A percentile compares a stretch with the other conserved stretches of the same genome.
These are phyloP conservation scores for Stomatorhinus ivindoensis DNA, from an alignment of 2,113 vertebrate genomes.

Conservation along the genomic window DNA sequence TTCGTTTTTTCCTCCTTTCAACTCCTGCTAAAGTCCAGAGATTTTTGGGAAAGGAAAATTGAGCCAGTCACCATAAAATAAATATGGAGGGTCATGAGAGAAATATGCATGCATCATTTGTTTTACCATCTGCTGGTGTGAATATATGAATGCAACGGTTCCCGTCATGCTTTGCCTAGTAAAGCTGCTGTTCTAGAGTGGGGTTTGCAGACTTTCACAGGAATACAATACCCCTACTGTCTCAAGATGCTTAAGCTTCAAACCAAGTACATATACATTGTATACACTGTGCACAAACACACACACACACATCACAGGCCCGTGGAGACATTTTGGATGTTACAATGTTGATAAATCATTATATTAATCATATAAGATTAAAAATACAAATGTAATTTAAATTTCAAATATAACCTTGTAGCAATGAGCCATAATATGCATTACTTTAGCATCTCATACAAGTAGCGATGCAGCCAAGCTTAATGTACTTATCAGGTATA, in stretches of 20 bases:
- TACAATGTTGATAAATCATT: neutral
- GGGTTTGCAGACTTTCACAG: slow-evolving; percentile 38
- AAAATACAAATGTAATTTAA: neutral
- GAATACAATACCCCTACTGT: slow-evolving; percentile 12
- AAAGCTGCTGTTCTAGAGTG: slow-evolving; percentile 43
- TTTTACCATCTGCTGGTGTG: slow-evolving; percentile 65
- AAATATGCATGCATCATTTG: slow-evolving; percentile 68
- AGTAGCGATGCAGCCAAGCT: slow-evolving; percentile 19
- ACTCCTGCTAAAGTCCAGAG: slow-evolving; percentile 39
- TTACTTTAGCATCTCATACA: neutral
- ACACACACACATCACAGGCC: neutral
- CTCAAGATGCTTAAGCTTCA: slow-evolving; percentile 1
- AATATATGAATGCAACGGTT: slow-evolving; percentile 55
- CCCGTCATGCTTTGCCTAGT: slow-evolving; percentile 51
- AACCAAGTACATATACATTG: neutral
- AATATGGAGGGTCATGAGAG: slow-evolving; percentile 68
- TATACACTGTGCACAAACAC: slow-evolving; percentile 11
- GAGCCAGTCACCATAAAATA: slow-evolving; percentile 68
- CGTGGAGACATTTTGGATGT: neutral
- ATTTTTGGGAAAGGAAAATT: slow-evolving; percentile 55
- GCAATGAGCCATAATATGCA: neutral
- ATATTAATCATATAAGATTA: neutral
- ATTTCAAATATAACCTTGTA: neutral
- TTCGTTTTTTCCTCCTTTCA: slow-evolving; percentile 33
- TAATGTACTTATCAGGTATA: slow-evolving; percentile 11